phyloP scores from a whole-genome alignment of 2,797 vertebrate genomes.

The Psittacula echo region DNA sequence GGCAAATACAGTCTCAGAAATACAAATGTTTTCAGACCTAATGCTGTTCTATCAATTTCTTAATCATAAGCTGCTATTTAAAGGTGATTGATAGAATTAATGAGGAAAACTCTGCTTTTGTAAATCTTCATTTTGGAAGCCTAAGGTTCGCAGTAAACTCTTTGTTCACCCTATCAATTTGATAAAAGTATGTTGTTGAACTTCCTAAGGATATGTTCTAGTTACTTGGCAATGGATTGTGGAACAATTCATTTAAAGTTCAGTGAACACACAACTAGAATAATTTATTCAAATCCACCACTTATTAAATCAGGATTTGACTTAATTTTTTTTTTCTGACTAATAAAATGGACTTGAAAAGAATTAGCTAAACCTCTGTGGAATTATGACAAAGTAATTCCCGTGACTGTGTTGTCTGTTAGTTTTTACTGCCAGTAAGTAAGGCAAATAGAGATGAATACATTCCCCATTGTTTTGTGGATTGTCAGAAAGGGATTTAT shows the following conservation, averaged over 20 bases:
- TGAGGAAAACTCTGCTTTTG: conserved; percentile 11
- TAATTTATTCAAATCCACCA: conserved; percentile 77
- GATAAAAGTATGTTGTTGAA: conserved; percentile 31
- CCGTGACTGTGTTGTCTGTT: conserved; percentile 55
- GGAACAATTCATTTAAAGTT: conserved; percentile 73
- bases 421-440: conserved; percentile 30
- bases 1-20: neutral
- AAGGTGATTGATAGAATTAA: conserved; percentile 31
- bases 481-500: conserved; percentile 55
- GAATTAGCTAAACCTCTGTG: conserved; percentile 66
- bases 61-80: conserved; percentile 1
- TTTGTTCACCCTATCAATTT: conserved; percentile 52
- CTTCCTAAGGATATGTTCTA: conserved; percentile 55
- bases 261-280: conserved; percentile 60
- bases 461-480: conserved; percentile 42
- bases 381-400: conserved; percentile 68
- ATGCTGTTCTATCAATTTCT: neutral
- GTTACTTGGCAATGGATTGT: conserved; percentile 63
- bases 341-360: conserved; percentile 74
- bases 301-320: conserved; percentile 75
- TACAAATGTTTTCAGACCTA: neutral
- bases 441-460: conserved; percentile 36
- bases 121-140: conserved; percentile 29
- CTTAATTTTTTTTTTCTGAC: conserved; percentile 36
- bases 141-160: conserved; percentile 49